These are phyloP conservation scores for Drosophila putrida DNA, from an alignment of 2,888 invertebrate species.

Conservation along the genomic window DNA sequence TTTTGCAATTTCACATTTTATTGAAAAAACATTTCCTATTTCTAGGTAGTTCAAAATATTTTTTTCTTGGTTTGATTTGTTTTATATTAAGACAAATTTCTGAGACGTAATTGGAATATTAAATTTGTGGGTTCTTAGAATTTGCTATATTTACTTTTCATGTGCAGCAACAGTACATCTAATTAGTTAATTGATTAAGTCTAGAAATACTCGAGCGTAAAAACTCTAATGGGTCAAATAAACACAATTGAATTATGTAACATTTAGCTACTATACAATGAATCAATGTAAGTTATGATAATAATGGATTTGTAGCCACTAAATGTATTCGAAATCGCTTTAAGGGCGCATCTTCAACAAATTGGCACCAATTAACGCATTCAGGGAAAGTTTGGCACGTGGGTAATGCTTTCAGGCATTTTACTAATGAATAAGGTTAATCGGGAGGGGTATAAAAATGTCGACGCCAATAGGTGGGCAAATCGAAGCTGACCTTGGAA, in stretches of 20 bases:
- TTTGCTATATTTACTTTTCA: too few species aligned
- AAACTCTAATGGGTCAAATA: neutral
- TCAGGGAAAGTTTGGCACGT: constrained; percentile 30
- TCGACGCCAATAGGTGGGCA: constrained; percentile 2
- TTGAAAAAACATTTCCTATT: too few species aligned
- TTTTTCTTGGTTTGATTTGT: too few species aligned
- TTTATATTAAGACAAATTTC: too few species aligned
- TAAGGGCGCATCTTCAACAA: constrained; percentile 2
- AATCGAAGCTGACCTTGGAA: constrained; percentile 46
- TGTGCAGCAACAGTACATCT: neutral
- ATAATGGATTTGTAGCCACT: neutral
- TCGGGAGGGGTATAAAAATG: constrained; percentile 20
- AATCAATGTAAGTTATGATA: neutral
- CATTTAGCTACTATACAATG: neutral
- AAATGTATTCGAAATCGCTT: neutral
- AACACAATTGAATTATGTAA: neutral
- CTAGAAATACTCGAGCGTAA: neutral
- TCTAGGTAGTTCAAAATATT: too few species aligned
- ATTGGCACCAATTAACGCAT: constrained; percentile 35
- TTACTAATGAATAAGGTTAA: constrained; percentile 50
- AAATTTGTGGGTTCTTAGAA: too few species aligned
- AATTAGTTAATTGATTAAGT: neutral
- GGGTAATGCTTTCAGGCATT: constrained; percentile 22
- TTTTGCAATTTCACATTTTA: too few species aligned
- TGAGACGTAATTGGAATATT: too few species aligned